Evolutionary conservation across 2,888 invertebrate genomes (phyloP).

Genomic region (Holacanthella duospinosa): DNA sequence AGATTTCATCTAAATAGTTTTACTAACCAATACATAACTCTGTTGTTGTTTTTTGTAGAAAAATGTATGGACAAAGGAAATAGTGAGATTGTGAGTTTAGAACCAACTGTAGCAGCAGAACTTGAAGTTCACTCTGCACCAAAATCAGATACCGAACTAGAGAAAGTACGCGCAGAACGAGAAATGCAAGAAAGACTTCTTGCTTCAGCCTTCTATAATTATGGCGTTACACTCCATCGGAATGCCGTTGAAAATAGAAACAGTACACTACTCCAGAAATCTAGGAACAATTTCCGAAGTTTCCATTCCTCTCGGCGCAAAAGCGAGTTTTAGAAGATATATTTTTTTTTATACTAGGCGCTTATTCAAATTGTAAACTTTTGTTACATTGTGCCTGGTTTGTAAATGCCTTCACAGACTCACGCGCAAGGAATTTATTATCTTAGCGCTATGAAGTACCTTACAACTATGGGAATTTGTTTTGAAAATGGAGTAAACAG

Average conservation of each 20-base stretch:
- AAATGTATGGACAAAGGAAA: conserved; percentile 87
- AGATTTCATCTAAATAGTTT: conserved; percentile 12
- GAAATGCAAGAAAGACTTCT: conserved; percentile 75
- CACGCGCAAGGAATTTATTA: too few species aligned
- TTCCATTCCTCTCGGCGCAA: conserved; percentile 23
- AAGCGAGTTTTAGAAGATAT: neutral
- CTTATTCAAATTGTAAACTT: too few species aligned
- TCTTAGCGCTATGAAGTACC: too few species aligned
- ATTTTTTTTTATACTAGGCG: too few species aligned
- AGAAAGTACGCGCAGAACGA: conserved; percentile 49
- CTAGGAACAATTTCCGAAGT: conserved; percentile 15
- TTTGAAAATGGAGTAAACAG: too few species aligned
- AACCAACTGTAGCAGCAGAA: conserved; percentile 52
- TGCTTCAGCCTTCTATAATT: conserved; percentile 73
- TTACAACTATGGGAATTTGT: too few species aligned
- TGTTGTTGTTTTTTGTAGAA: conserved; percentile 39
- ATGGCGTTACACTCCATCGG: conserved; percentile 41
- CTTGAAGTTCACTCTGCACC: conserved; percentile 41
- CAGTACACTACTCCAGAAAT: conserved; percentile 31
- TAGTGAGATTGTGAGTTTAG: conserved; percentile 73
- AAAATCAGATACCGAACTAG: conserved; percentile 43
- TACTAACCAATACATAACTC: too few species aligned
- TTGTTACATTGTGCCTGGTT: too few species aligned
- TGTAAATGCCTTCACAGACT: too few species aligned
- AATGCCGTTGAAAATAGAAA: conserved; percentile 34